Conservation (phyloP, 2,888 invertebrate species). For the Philaethria dido region DNA sequence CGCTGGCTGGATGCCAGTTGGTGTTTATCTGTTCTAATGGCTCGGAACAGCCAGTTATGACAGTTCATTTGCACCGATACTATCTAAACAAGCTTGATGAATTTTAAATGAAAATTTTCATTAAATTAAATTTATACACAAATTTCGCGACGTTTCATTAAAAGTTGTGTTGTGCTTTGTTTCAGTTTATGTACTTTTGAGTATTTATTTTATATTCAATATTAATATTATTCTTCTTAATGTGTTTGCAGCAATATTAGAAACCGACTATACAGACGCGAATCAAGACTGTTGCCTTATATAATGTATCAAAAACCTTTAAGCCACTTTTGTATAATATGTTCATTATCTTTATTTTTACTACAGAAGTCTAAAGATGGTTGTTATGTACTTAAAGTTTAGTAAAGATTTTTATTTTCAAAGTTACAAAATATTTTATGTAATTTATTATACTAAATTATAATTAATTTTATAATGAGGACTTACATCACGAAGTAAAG, state of each 20-base stretch:
- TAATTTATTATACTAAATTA: neutral
- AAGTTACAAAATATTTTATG: neutral
- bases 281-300: too few species aligned
- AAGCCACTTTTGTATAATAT: too few species aligned
- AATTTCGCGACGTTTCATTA: constrained; percentile 12
- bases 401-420: neutral
- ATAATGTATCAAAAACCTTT: too few species aligned
- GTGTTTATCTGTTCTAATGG: constrained; percentile 56
- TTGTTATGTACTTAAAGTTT: neutral
- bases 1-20: constrained; percentile 46
- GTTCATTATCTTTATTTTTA: neutral
- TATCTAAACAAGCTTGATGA: constrained; percentile 44
- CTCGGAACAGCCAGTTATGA: constrained; percentile 67
- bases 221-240: too few species aligned
- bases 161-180: neutral
- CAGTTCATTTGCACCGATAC: constrained; percentile 54
- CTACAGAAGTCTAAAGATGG: neutral
- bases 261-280: too few species aligned
- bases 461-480: constrained; percentile 1
- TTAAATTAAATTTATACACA: constrained; percentile 15
- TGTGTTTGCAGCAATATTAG: too few species aligned
- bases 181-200: neutral
- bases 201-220: neutral
- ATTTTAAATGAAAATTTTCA: constrained; percentile 40
- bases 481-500: neutral